Percentiles rank a stretch among this genome's conserved stretches.
phyloP scores from a whole-genome alignment of 2,113 vertebrate genomes.

The Lamprotornis superbus region DNA sequence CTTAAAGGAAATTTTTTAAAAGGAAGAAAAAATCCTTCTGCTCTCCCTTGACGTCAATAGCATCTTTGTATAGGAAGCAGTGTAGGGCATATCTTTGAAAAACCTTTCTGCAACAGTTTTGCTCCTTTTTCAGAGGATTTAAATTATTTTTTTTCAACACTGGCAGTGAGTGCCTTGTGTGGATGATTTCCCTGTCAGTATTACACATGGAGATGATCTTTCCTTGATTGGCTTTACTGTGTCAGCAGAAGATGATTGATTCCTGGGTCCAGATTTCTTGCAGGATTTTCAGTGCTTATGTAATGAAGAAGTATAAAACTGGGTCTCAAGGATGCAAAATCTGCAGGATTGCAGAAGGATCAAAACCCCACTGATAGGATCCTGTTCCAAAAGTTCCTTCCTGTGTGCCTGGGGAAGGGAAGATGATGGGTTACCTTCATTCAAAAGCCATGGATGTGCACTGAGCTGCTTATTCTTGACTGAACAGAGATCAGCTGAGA shows the following conservation, averaged over 20 bases:
- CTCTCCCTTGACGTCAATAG: rapidly evolving
- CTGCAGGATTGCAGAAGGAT: not conserved
- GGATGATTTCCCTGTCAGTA: not conserved
- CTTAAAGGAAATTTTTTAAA: not conserved
- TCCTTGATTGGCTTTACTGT: not conserved
- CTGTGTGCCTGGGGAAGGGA: not conserved
- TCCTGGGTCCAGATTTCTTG: not conserved
- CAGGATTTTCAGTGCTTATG: not conserved
- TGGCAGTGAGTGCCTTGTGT: not conserved
- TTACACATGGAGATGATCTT: not conserved
- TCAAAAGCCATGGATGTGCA: rapidly evolving
- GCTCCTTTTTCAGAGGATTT: not conserved
- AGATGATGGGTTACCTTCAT: not conserved
- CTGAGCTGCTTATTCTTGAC: not conserved
- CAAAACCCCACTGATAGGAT: not conserved
- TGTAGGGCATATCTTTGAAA: not conserved
- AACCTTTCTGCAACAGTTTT: not conserved
- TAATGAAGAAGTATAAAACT: not conserved
- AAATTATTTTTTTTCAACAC: not conserved
- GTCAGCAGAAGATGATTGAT: not conserved
- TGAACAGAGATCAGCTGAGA: not conserved
- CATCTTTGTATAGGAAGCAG: not conserved
- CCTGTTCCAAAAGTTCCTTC: not conserved
- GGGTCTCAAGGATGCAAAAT: not conserved
- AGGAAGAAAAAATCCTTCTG: not conserved